A percentile compares a stretch with the other conserved stretches of the same genome.
phyloP scores from a whole-genome alignment of 2,113 vertebrate genomes.

The Brienomyrus brachyistius region DNA sequence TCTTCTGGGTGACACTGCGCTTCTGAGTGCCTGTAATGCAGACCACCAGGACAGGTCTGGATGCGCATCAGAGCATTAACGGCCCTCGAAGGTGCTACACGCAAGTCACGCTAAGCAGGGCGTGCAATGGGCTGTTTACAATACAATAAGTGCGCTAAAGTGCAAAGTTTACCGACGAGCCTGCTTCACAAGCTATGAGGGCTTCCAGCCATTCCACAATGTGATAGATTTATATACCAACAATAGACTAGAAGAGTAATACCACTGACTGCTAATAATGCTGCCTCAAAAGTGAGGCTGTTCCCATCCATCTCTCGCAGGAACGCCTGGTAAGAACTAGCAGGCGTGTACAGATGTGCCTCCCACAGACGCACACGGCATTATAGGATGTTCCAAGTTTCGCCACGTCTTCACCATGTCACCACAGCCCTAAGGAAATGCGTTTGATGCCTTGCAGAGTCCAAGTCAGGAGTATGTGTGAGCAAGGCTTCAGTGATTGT shows the following conservation, averaged over 20 bases:
- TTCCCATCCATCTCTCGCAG: not conserved
- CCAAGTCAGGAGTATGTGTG: not conserved
- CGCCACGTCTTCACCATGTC: not conserved
- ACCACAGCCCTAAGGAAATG: not conserved
- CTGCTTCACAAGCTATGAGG: not conserved
- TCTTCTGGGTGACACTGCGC: slow-evolving; percentile 1
- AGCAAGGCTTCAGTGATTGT: not conserved
- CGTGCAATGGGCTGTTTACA: not conserved
- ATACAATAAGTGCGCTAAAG: not conserved
- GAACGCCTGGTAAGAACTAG: not conserved
- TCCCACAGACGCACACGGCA: not conserved
- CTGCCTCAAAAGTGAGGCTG: too few species aligned
- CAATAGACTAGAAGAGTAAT: not conserved
- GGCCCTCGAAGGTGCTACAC: not conserved
- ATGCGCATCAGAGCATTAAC: not conserved
- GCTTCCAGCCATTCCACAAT: not conserved
- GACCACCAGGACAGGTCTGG: not conserved
- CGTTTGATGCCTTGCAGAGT: not conserved
- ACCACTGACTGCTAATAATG: not conserved
- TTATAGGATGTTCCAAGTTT: not conserved
- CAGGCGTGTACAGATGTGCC: not conserved
- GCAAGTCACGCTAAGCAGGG: not conserved
- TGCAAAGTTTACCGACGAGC: not conserved
- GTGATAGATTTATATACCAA: not conserved
- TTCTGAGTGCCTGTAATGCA: slow-evolving; percentile 10